Percentiles rank a stretch among this genome's conserved stretches.
Evolutionary conservation across 2,888 invertebrate species (phyloP).

Genomic region (Pachydiplax longipennis): DNA sequence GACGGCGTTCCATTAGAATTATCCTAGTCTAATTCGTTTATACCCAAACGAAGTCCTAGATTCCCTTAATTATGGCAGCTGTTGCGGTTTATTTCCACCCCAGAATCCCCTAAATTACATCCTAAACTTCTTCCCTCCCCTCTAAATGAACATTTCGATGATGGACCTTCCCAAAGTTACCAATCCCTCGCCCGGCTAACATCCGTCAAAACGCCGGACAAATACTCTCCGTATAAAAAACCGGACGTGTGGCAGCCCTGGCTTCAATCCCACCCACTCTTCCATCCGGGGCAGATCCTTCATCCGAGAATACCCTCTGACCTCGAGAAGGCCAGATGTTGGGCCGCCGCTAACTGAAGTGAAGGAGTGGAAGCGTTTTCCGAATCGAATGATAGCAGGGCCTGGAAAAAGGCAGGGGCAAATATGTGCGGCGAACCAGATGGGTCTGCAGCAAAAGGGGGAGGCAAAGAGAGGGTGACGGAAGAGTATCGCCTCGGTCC

Average conservation of each 20-base stretch:
- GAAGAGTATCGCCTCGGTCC: not conserved
- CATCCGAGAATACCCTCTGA: constrained; percentile 27
- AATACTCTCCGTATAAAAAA: no score
- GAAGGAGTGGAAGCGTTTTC: not conserved
- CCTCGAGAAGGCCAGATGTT: constrained; percentile 13
- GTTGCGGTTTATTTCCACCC: not conserved
- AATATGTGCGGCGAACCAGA: not conserved
- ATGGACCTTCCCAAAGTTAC: not conserved
- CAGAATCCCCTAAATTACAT: not conserved
- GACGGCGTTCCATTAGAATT: no score
- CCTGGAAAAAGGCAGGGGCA: not conserved
- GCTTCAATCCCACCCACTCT: not conserved
- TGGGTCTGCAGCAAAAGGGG: not conserved
- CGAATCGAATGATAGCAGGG: not conserved
- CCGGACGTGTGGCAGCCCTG: no score
- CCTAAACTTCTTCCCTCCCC: not conserved
- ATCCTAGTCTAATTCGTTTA: no score
- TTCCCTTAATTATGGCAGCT: no score
- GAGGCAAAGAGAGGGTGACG: not conserved
- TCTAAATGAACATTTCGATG: not conserved
- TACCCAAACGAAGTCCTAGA: no score
- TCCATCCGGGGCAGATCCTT: not conserved
- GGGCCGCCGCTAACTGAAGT: not conserved
- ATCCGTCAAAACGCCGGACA: not conserved
- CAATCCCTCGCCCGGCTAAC: not conserved